Evolutionary conservation across 2,888 invertebrate genomes (phyloP).

Genomic region (Drosophila austrosaltans): DNA sequence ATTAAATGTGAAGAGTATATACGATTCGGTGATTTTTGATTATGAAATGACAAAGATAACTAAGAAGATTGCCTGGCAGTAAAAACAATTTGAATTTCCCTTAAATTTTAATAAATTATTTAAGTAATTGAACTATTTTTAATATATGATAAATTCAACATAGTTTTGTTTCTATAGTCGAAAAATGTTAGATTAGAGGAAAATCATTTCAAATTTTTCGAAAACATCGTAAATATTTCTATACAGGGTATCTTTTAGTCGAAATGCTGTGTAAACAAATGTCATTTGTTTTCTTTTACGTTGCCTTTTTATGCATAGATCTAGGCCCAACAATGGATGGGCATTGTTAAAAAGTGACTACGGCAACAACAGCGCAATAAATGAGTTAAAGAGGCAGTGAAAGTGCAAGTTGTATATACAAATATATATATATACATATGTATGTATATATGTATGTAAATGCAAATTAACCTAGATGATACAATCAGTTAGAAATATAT

Average conservation of each 20-base stretch:
- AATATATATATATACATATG: too few relatives aligned
- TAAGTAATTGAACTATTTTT: too few relatives aligned
- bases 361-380: slow-evolving; percentile 12
- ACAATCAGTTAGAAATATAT: background rate
- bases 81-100: too few relatives aligned
- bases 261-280: background rate
- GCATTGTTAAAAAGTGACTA: slow-evolving; percentile 33
- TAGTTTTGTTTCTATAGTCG: too few relatives aligned
- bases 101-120: too few relatives aligned
- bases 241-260: background rate
- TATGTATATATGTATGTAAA: too few relatives aligned
- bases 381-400: slow-evolving; percentile 21
- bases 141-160: too few relatives aligned
- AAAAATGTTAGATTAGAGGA: too few relatives aligned
- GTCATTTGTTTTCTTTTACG: slow-evolving; percentile 3
- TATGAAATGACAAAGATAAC: too few relatives aligned
- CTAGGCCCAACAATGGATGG: slow-evolving; percentile 38
- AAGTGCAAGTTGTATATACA: slow-evolving; percentile 40
- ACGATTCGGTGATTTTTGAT: background rate
- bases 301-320: slow-evolving; percentile 5
- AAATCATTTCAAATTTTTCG: too few relatives aligned
- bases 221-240: background rate
- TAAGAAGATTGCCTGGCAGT: too few relatives aligned
- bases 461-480: slow-evolving; percentile 2
- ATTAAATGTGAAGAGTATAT: background rate